These are phyloP conservation scores for Cabera pusaria DNA, from an alignment of 2,888 invertebrate genomes.

Conservation along the genomic window DNA sequence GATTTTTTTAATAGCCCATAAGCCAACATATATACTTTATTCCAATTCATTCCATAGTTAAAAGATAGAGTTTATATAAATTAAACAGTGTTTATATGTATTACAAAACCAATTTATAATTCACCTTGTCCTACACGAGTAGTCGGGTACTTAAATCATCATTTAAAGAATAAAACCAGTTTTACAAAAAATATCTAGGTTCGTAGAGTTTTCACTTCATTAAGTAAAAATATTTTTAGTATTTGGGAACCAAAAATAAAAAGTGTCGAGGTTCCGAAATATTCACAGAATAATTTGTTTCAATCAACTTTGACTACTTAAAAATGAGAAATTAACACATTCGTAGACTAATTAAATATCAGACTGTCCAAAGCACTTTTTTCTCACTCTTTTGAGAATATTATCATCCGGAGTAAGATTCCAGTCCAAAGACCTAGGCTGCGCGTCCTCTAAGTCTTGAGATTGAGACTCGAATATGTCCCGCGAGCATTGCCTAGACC, in stretches of 20 bases:
- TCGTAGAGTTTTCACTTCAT: too few species aligned
- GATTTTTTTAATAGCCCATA: too few species aligned
- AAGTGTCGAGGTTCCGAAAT: too few species aligned
- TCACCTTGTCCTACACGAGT: slow-evolving; percentile 76
- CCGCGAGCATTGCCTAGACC: slow-evolving; percentile 55
- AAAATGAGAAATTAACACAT: too few species aligned
- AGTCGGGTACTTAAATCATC: slow-evolving; percentile 42
- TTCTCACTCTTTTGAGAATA: slow-evolving; percentile 57
- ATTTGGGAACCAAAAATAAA: too few species aligned
- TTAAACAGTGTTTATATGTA: slow-evolving; percentile 15
- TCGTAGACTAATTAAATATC: slow-evolving; percentile 57
- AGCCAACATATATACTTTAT: too few species aligned
- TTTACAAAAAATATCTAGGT: too few species aligned
- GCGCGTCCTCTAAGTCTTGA: slow-evolving; percentile 60
- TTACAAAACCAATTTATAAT: slow-evolving; percentile 40
- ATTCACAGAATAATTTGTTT: too few species aligned
- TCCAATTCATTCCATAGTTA: too few species aligned
- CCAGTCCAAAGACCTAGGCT: slow-evolving; percentile 55
- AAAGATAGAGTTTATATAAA: too few species aligned
- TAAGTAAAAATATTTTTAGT: too few species aligned
- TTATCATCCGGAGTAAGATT: slow-evolving; percentile 63
- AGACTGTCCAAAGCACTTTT: slow-evolving; percentile 64
- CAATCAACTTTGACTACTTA: too few species aligned
- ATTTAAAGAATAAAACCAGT: slow-evolving; percentile 42
- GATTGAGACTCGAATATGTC: slow-evolving; percentile 72